Conservation (phyloP, 2,888 invertebrate genomes). For the Rugalucina vietnamica region DNA sequence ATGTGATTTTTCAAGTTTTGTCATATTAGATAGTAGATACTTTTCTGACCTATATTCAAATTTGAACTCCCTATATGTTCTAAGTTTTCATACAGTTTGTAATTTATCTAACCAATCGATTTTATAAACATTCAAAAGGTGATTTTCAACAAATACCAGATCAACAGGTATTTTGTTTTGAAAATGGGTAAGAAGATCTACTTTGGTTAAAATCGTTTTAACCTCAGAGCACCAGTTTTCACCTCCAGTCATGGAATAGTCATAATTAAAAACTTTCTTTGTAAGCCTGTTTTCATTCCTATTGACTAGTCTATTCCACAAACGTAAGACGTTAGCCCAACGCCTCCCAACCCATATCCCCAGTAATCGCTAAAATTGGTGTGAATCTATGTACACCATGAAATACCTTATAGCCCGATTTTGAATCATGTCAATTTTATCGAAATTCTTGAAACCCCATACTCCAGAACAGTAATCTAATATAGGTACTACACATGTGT, state of each 20-base stretch:
- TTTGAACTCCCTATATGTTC: not conserved
- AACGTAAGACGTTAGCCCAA: not conserved
- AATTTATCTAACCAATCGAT: not conserved
- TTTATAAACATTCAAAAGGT: not conserved
- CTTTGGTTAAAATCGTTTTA: not conserved
- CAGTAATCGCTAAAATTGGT: constrained; percentile 24
- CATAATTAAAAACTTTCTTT: constrained; percentile 13
- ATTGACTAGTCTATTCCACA: not conserved
- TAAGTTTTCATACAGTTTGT: not conserved
- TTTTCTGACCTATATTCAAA: not conserved
- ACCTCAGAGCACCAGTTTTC: constrained; percentile 1
- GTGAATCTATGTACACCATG: constrained; percentile 35
- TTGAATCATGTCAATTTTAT: constrained; percentile 37
- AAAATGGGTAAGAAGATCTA: not conserved
- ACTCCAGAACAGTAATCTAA: no score
- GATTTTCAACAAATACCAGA: not conserved
- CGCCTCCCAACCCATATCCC: constrained; percentile 32
- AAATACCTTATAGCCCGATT: constrained; percentile 43
- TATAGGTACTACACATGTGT: no score
- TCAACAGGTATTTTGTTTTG: not conserved
- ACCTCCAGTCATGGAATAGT: constrained; percentile 18
- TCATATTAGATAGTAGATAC: not conserved
- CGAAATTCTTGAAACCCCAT: constrained; percentile 5
- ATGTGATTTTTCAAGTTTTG: not conserved
- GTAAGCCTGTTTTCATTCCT: not conserved